These are phyloP conservation scores for Cheirogaleus major DNA, from an alignment of 2,797 vertebrate genomes.

Conservation along the genomic window DNA sequence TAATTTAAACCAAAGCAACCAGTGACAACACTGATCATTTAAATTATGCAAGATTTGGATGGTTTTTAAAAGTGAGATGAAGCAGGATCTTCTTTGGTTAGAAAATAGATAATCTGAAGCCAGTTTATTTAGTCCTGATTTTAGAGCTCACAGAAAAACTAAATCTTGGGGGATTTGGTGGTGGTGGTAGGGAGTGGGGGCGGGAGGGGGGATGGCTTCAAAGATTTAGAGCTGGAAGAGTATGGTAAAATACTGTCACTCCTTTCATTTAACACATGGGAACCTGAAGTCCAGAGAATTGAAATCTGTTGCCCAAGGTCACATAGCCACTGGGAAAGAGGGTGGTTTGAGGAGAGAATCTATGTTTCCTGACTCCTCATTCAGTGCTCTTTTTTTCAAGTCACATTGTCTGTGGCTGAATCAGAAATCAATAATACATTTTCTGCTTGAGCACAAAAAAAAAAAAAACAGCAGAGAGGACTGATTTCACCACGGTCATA, in stretches of 20 bases:
- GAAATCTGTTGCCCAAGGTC: slow-evolving; percentile 60
- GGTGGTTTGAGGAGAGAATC: background rate
- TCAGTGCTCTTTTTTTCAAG: slow-evolving; percentile 8
- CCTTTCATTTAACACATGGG: background rate
- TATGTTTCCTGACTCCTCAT: background rate
- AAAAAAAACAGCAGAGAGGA: slow-evolving; percentile 72
- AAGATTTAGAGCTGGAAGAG: background rate
- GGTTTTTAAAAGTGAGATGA: slow-evolving; percentile 63
- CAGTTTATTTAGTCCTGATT: slow-evolving; percentile 78
- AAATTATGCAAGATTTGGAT: slow-evolving; percentile 61
- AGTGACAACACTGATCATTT: slow-evolving; percentile 25
- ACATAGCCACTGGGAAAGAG: background rate
- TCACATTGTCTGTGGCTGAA: slow-evolving; percentile 62
- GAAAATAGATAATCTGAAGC: slow-evolving; percentile 77
- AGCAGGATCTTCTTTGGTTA: slow-evolving; percentile 75
- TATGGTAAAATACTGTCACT: background rate
- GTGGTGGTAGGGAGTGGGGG: background rate
- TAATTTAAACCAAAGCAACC: slow-evolving; percentile 55
- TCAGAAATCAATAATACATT: slow-evolving; percentile 86
- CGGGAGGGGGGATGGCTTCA: slow-evolving; percentile 65
- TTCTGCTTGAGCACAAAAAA: slow-evolving; percentile 81
- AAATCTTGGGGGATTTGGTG: background rate
- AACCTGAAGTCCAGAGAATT: slow-evolving; percentile 18
- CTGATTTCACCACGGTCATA: slow-evolving; percentile 75
- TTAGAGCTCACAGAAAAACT: slow-evolving; percentile 76